Percentiles rank a stretch among this genome's conserved stretches.
These are phyloP conservation scores for Cryptomyrus ogoouensis DNA, from an alignment of 2,113 vertebrate species.

Conservation along the genomic window DNA sequence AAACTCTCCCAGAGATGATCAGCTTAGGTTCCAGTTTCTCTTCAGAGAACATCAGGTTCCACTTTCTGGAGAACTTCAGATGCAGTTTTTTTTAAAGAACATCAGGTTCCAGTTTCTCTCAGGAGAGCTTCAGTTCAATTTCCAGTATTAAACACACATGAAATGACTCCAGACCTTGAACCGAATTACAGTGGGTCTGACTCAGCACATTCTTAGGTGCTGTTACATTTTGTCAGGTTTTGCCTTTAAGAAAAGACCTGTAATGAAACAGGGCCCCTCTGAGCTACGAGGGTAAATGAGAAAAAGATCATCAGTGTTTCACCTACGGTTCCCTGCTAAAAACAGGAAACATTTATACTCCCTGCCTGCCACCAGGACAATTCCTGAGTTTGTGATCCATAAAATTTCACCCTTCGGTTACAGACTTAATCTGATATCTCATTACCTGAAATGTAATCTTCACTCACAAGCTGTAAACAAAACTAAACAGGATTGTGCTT, in stretches of 20 bases:
- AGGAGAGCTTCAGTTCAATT: neutral
- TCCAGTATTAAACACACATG: neutral
- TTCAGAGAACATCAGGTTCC: neutral
- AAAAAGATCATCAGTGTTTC: neutral
- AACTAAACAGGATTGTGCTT: neutral
- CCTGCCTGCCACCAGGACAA: neutral
- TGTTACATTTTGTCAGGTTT: neutral
- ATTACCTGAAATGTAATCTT: neutral
- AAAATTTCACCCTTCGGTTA: neutral
- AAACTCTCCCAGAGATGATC: neutral
- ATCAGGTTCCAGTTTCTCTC: neutral
- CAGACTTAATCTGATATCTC: neutral
- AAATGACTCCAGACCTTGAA: neutral
- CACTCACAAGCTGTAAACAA: neutral
- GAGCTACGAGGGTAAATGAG: neutral
- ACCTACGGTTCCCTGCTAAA: neutral
- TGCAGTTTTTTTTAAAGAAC: neutral
- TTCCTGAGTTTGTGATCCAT: neutral
- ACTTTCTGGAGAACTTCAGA: neutral
- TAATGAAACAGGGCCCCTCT: neutral
- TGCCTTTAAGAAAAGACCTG: neutral
- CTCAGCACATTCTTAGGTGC: neutral
- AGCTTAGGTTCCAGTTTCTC: neutral
- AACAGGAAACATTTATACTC: neutral
- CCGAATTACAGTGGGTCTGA: neutral